phyloP scores from a whole-genome alignment of 2,888 invertebrate genomes.

The Eudemis profundana region DNA sequence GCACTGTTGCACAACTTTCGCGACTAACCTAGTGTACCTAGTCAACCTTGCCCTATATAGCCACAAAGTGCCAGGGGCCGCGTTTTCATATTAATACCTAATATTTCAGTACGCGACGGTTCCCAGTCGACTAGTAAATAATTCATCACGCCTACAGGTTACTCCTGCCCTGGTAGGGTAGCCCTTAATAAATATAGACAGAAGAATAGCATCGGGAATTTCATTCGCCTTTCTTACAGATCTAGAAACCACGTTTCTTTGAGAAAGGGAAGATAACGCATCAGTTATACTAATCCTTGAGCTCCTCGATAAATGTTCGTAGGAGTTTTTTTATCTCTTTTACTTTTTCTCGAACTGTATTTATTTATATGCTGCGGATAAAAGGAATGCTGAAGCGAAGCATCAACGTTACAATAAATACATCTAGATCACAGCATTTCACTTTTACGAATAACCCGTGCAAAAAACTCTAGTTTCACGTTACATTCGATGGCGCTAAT shows the following conservation, averaged over 20 bases:
- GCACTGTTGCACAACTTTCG: conserved; percentile 40
- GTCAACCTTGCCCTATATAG: conserved; percentile 56
- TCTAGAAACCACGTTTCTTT: conserved; percentile 3
- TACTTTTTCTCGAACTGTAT: conserved; percentile 1
- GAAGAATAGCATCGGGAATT: conserved; percentile 15
- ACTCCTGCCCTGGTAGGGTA: conserved; percentile 29
- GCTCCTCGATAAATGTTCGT: conserved; percentile 9
- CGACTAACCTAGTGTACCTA: conserved; percentile 44
- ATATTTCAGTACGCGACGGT: conserved; percentile 55
- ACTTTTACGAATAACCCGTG: conserved; percentile 38
- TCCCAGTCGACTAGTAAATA: conserved; percentile 58
- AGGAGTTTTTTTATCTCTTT: conserved; percentile 19
- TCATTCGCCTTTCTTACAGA: conserved; percentile 11
- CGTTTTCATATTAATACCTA: conserved; percentile 54
- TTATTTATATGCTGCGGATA: conserved; percentile 23
- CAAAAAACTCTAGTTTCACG: conserved; percentile 45
- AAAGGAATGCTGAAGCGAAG: conserved; percentile 12
- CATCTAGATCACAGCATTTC: conserved; percentile 37
- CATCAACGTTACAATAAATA: conserved; percentile 16
- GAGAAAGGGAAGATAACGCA: conserved; percentile 23
- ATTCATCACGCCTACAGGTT: conserved; percentile 55
- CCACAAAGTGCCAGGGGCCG: conserved; percentile 43
- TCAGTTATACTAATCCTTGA: conserved; percentile 33
- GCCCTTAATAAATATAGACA: conserved; percentile 30
- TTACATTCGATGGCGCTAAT: conserved; percentile 56